These are phyloP conservation scores for Tetrax tetrax DNA, from an alignment of 2,113 vertebrate genomes.

Conservation along the genomic window DNA sequence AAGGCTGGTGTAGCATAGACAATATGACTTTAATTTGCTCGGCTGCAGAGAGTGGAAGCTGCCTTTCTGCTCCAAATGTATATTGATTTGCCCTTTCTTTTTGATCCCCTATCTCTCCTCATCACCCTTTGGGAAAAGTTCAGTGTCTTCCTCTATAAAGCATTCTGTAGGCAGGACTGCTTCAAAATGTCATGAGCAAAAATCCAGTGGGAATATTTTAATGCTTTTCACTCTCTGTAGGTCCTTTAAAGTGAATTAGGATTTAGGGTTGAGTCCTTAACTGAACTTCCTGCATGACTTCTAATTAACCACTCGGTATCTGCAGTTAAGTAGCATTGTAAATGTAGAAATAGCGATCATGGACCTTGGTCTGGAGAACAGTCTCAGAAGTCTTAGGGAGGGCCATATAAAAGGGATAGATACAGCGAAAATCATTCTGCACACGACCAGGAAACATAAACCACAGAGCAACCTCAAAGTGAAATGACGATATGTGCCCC, in stretches of 20 bases:
- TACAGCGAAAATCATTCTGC: neutral
- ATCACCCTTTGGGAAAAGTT: slow-evolving; percentile 54
- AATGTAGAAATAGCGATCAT: neutral
- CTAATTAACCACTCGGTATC: neutral
- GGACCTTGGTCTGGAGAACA: neutral
- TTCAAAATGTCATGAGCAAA: slow-evolving; percentile 30
- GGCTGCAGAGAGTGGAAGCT: slow-evolving; percentile 8
- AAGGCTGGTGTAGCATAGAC: slow-evolving; percentile 21
- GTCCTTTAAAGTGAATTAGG: neutral
- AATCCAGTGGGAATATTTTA: neutral
- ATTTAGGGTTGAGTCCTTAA: neutral
- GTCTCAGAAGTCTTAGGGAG: neutral
- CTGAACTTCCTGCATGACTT: neutral
- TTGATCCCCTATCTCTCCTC: slow-evolving; percentile 39
- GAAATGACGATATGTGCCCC: neutral
- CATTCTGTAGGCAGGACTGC: slow-evolving; percentile 20
- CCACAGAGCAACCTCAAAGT: neutral
- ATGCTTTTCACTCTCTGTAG: neutral
- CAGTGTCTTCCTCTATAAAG: slow-evolving; percentile 15
- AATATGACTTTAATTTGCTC: slow-evolving; percentile 26
- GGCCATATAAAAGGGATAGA: neutral
- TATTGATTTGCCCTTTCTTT: slow-evolving; percentile 68
- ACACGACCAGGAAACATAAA: neutral
- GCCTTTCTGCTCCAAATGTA: slow-evolving; percentile 42
- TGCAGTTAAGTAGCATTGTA: neutral